Conservation (phyloP, 2,797 vertebrate species). For the Alca torda region DNA sequence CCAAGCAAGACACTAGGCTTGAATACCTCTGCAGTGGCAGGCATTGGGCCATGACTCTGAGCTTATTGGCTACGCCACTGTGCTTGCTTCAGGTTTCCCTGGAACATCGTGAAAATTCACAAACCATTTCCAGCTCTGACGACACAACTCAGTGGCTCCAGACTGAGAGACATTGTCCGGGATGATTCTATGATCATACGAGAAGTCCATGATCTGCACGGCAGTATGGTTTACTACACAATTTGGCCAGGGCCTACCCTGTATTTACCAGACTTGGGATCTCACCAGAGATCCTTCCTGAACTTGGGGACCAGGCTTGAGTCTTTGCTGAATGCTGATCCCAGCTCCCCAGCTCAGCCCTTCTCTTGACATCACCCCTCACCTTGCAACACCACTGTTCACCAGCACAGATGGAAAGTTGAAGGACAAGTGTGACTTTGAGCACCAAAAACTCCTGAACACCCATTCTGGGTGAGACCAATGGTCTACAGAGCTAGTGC, state of each 20-base stretch:
- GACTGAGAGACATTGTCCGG: neutral
- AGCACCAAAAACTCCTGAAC: neutral
- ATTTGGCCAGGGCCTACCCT: neutral
- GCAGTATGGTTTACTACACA: neutral
- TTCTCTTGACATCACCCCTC: neutral
- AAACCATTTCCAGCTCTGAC: neutral
- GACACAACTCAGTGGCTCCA: neutral
- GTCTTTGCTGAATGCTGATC: neutral
- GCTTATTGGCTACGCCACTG: neutral
- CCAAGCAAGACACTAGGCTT: neutral
- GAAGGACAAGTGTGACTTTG: neutral
- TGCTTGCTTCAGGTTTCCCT: neutral
- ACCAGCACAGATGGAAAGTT: neutral
- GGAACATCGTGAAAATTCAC: neutral
- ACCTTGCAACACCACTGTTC: neutral
- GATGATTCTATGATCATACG: too few species aligned
- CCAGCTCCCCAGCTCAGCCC: neutral
- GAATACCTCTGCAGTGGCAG: conserved; percentile 31
- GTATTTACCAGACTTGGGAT: neutral
- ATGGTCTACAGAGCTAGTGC: too few species aligned
- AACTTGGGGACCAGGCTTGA: neutral
- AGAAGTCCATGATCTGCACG: too few species aligned
- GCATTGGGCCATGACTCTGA: neutral
- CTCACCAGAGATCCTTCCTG: neutral
- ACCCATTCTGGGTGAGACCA: neutral